These are phyloP conservation scores for Oegoconia quadripuncta DNA, from an alignment of 2,888 invertebrate species.

Conservation along the genomic window DNA sequence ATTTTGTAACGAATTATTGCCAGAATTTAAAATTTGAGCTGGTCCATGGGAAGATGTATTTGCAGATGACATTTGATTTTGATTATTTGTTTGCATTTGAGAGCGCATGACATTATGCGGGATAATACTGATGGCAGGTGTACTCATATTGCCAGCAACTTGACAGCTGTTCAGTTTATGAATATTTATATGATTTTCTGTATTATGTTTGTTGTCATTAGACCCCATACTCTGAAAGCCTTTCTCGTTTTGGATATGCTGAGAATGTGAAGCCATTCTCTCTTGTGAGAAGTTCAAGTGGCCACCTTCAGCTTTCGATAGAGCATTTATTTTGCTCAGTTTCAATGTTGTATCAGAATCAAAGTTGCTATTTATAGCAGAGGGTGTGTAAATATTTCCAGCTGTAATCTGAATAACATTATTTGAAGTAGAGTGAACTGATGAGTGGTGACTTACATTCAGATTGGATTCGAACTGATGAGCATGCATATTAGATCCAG, in stretches of 20 bases:
- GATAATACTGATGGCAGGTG: conserved; percentile 65
- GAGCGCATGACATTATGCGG: conserved; percentile 64
- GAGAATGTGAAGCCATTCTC: conserved; percentile 70
- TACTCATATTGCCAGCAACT: conserved; percentile 52
- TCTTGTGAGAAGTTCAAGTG: conserved; percentile 71
- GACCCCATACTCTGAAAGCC: conserved; percentile 65
- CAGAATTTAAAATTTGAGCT: conserved; percentile 62
- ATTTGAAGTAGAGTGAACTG: conserved; percentile 57
- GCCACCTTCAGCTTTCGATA: conserved; percentile 70
- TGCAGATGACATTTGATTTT: conserved; percentile 66
- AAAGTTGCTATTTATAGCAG: conserved; percentile 61
- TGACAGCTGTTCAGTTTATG: conserved; percentile 71
- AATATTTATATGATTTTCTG: conserved; percentile 59
- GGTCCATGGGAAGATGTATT: conserved; percentile 57
- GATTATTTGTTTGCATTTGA: conserved; percentile 58
- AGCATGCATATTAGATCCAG: conserved; percentile 52
- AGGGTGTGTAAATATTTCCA: conserved; percentile 67
- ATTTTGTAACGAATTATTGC: conserved; percentile 63
- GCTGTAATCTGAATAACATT: conserved; percentile 72
- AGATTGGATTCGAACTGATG: conserved; percentile 63
- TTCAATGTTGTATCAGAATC: conserved; percentile 70
- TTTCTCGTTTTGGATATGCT: conserved; percentile 66
- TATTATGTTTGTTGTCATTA: conserved; percentile 56
- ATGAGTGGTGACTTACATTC: conserved; percentile 61
- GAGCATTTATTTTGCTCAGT: conserved; percentile 68